Conservation (phyloP, 2,797 vertebrate genomes). For the Alcedo quadribrachys region DNA sequence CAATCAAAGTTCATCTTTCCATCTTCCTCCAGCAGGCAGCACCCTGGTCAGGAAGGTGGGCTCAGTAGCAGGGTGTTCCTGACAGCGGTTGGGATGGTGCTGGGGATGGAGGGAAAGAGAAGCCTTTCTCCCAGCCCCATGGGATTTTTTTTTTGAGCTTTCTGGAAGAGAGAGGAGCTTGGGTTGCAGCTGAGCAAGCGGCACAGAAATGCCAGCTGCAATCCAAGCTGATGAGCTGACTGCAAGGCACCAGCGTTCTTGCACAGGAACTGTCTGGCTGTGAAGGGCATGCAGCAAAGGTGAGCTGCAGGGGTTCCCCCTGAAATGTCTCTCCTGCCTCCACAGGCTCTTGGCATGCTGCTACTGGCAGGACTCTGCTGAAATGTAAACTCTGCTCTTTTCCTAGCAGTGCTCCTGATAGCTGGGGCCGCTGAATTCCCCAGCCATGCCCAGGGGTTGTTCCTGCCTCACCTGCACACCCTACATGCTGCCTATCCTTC, state of each 20-base stretch:
- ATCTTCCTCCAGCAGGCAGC: neutral
- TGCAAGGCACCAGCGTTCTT: neutral
- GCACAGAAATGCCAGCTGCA: neutral
- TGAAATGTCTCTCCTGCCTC: neutral
- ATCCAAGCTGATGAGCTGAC: neutral
- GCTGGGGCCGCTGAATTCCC: neutral
- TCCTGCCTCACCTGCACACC: neutral
- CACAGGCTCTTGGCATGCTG: accelerated
- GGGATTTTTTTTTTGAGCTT: neutral
- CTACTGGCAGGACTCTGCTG: accelerated
- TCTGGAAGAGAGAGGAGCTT: neutral
- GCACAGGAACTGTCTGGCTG: accelerated
- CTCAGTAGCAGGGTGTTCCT: neutral
- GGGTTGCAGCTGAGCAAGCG: neutral
- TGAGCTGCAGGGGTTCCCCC: neutral
- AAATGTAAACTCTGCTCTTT: accelerated
- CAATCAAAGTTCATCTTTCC: neutral
- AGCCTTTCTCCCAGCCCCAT: neutral
- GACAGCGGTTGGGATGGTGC: accelerated
- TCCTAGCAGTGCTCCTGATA: neutral
- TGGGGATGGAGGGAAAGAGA: neutral
- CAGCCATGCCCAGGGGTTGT: neutral
- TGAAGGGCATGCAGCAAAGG: neutral
- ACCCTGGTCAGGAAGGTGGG: neutral
- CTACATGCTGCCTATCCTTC: neutral